Base-by-base conservation (phyloP, 1,140 invertebrate genomes). In the Drosophila varians region DNA sequence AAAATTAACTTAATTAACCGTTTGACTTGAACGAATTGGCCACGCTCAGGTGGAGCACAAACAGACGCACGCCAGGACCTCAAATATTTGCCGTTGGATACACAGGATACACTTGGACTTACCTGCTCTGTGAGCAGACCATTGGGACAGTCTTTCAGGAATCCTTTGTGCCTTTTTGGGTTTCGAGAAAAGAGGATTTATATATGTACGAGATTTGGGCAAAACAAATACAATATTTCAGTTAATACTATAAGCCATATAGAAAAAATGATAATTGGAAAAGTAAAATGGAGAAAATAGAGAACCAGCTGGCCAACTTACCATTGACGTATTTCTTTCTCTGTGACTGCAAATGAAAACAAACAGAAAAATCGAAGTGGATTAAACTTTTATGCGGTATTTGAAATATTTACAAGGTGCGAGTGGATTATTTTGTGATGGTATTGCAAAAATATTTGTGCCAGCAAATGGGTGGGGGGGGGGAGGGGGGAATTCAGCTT, bases 121-220 rank as follows among this genome's bases (percentile, higher is more conserved):
- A 97, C 97, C 94, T 97, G 96, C 92, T 98, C 97, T 66, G 96
- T 98, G 14, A 98, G 94, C 73, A 97, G 94, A 61, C 97, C 97
- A 91, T 98, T 96, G 21, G 97, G 97, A 92, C 97, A 98, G 92
- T 98, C 97, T 92, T 97, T 98, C 46, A 98, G 93, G 91, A 98
- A 98, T 90, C 97, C 97, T 94, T 98, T 98, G 93, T 98, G 96
- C 97, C 97, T 98, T 92, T 16, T n/a, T n/a, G n/a, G n/a, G n/a
- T n/a, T n/a, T n/a, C n/a, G n/a, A n/a, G n/a, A n/a, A n/a, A n/a
- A n/a, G n/a, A n/a, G n/a, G n/a, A n/a, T n/a, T n/a, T n/a, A n/a
- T n/a, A n/a, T n/a, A n/a, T n/a, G 4, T 12, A 92, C 72, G 84
- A 89, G 61, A 16, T 16, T 36, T 70, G 71, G 42, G 28, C 43